Percentiles rank a stretch among this genome's conserved stretches.
Conservation (phyloP, 2,888 invertebrate species). For the Cyclophora punctaria region DNA sequence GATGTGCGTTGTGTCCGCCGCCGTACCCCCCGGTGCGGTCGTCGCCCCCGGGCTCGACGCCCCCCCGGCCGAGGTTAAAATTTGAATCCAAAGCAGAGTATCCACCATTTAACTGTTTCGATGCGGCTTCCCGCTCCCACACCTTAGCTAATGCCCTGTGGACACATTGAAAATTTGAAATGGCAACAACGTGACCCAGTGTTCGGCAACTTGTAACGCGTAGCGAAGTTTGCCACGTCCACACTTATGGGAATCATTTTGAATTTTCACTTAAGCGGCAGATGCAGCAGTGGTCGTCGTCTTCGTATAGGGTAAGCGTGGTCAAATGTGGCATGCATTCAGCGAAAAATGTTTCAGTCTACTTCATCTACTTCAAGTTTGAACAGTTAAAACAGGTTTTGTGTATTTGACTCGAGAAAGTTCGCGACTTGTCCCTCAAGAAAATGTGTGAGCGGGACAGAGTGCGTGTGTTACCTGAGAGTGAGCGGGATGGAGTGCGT, state of each 20-base stretch:
- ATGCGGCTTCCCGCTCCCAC: conserved; percentile 84
- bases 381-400: too few relatives aligned
- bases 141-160: conserved; percentile 84
- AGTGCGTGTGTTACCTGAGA: conserved; percentile 75
- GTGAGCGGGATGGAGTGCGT: conserved; percentile 95
- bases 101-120: conserved; percentile 69
- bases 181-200: too few relatives aligned
- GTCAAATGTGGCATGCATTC: too few relatives aligned
- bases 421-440: too few relatives aligned
- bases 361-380: too few relatives aligned
- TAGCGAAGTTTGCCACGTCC: background rate
- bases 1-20: conserved; percentile 52
- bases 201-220: too few relatives aligned
- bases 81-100: conserved; percentile 72
- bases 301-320: too few relatives aligned
- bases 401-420: too few relatives aligned
- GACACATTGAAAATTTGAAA: background rate
- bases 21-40: conserved; percentile 60
- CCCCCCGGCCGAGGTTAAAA: conserved; percentile 81
- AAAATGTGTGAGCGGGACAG: too few relatives aligned
- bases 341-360: too few relatives aligned
- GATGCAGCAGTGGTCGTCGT: too few relatives aligned
- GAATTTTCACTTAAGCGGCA: too few relatives aligned
- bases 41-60: conserved; percentile 79
- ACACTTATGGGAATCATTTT: background rate